Evolutionary conservation across 2,888 invertebrate species (phyloP).

Genomic region (Ichneumoninae sp.): DNA sequence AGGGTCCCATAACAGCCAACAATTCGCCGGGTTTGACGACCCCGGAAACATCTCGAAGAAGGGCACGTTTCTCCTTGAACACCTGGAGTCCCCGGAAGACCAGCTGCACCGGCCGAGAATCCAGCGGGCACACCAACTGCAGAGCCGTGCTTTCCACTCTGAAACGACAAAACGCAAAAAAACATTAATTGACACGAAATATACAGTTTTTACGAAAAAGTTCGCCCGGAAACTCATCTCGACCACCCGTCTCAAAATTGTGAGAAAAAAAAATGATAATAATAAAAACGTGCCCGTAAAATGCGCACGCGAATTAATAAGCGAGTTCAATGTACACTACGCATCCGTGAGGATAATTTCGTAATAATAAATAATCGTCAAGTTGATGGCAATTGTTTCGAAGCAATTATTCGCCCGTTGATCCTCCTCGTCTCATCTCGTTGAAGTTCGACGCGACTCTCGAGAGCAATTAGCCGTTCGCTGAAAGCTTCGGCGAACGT

Average conservation of each 20-base stretch:
- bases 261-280: background rate
- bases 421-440: slow-evolving; percentile 33
- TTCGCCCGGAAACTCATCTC: background rate
- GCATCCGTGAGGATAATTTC: slow-evolving; percentile 46
- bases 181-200: background rate
- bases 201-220: background rate
- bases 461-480: slow-evolving; percentile 35
- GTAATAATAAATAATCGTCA: slow-evolving; percentile 56
- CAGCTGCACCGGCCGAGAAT: slow-evolving; percentile 88
- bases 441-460: slow-evolving; percentile 22
- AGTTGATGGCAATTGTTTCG: slow-evolving; percentile 47
- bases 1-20: slow-evolving; percentile 93
- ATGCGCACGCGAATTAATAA: slow-evolving; percentile 32
- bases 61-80: slow-evolving; percentile 85
- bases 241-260: background rate
- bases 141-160: slow-evolving; percentile 87
- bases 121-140: slow-evolving; percentile 87
- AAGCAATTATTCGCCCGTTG: slow-evolving; percentile 53
- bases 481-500: slow-evolving; percentile 53
- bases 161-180: slow-evolving; percentile 77
- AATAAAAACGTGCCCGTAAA: background rate
- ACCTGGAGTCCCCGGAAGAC: slow-evolving; percentile 88
- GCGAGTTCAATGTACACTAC: slow-evolving; percentile 42
- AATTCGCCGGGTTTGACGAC: slow-evolving; percentile 91
- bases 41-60: slow-evolving; percentile 90